Evolutionary conservation across 2,113 vertebrate genomes (phyloP), one percentile per base, ranked within the genome.

Genomic region (Pseudorectes ferrugineus): DNA sequence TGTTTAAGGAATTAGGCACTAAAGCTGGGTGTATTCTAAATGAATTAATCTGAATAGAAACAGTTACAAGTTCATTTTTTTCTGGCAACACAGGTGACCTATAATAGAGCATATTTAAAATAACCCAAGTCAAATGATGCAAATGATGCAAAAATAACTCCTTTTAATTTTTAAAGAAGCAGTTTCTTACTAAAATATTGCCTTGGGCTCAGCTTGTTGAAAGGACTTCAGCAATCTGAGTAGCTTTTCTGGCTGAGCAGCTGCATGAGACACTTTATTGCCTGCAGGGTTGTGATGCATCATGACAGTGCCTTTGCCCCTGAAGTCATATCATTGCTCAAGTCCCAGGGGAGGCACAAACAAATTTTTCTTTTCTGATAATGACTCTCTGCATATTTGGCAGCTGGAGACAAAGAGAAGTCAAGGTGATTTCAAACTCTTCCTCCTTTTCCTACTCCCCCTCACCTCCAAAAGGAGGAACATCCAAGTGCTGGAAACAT

Each of bases 161-260:
- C 55, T 93, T 93, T 95, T 91, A 95, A 93, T 96, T 92, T 95
- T 93, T 93, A 86, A 96, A 97, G 90, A 87, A 67, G 49, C 54
- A 12, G n/a, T 86, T 96, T 91, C 63, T 59, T 93, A 42, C 78
- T 79, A 58, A 95, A 95, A 92, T 63, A 84, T 40, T 87, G 89
- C 92, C 95, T 92, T 88, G 48, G 93, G 94, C 90, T 90, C 48
- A 95, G 61, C 82, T 78, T 85, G 43, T 55, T 86, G 88, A 84
- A 93, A 88, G 76, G 76, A 73, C 68, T 84, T 79, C 10, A 85
- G 68, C 63, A 94, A 38, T 65, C 54, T 45, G 73, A 92, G 81
- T 26, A 38, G 49, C 48, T 96, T 94, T 94, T 95, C 93, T 92
- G 91, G 28, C 74, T 88, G 91, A 96, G 82, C 80, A 73, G 78